Conservation (phyloP, 1,140 invertebrate genomes). For the Drosophila bipectinata region DNA sequence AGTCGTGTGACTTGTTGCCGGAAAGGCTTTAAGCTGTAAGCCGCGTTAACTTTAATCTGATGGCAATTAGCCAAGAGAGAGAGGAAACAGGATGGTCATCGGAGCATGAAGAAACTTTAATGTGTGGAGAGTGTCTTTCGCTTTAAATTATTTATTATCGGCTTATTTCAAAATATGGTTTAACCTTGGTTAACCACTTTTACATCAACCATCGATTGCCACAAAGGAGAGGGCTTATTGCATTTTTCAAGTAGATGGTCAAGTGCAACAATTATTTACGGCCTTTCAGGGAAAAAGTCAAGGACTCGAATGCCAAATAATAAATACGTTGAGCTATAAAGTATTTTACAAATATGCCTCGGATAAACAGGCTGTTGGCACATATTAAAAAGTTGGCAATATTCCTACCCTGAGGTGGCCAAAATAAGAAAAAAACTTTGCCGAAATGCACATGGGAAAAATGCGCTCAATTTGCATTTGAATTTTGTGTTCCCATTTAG, state of each 20-base stretch:
- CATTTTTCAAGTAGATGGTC: constrained; percentile 62
- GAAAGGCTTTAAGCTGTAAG: constrained; percentile 42
- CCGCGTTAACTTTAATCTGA: constrained; percentile 46
- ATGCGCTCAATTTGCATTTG: constrained; percentile 62
- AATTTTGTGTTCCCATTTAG: constrained; percentile 29
- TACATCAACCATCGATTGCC: constrained; percentile 1
- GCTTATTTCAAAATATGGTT: not conserved
- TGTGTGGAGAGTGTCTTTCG: not conserved
- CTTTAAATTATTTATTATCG: constrained; percentile 16
- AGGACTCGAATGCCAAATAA: constrained; percentile 40
- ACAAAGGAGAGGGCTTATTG: constrained; percentile 56
- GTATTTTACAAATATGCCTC: constrained; percentile 13
- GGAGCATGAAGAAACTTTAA: not conserved
- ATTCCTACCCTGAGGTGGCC: constrained; percentile 19
- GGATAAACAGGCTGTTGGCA: constrained; percentile 21
- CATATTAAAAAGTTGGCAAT: constrained; percentile 42
- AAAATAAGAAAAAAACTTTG: constrained; percentile 51
- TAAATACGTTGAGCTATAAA: constrained; percentile 44
- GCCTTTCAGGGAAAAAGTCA: constrained; percentile 26
- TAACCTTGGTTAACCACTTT: constrained; percentile 22
- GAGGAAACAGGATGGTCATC: constrained; percentile 1
- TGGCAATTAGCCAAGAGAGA: constrained; percentile 32
- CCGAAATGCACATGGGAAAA: constrained; percentile 52
- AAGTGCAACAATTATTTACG: constrained; percentile 66
- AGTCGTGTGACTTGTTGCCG: constrained; percentile 40